phyloP scores from a whole-genome alignment of 2,888 invertebrate genomes.

The Rapana venosa region DNA sequence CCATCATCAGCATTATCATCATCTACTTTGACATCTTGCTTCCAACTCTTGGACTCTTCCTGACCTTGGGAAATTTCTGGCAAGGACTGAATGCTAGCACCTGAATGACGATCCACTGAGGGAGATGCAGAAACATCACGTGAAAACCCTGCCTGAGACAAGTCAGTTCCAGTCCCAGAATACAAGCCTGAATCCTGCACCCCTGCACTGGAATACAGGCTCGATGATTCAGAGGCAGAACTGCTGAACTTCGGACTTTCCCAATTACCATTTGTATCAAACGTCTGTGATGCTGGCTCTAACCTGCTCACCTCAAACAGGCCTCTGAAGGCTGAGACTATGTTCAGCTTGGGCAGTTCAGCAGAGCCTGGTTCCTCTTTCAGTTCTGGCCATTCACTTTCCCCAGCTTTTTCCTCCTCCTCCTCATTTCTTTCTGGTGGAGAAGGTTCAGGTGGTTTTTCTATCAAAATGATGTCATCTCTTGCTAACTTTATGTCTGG shows the following conservation, averaged over 20 bases:
- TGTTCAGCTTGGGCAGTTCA: constrained; percentile 92
- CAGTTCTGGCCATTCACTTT: neutral
- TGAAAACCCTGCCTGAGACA: neutral
- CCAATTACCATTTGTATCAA: neutral
- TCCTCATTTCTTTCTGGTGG: constrained; percentile 41
- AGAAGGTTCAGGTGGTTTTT: constrained; percentile 46
- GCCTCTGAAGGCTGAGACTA: constrained; percentile 90
- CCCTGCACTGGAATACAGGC: neutral
- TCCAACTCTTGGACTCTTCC: constrained; percentile 22
- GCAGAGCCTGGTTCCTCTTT: constrained; percentile 44
- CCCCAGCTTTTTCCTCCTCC: constrained; percentile 3
- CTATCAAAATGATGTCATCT: constrained; percentile 65
- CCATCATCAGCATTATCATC: constrained; percentile 7
- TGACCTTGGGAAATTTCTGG: neutral
- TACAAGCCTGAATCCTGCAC: neutral
- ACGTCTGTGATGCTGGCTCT: neutral
- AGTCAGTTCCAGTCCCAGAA: neutral
- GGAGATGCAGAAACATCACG: neutral
- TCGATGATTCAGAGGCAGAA: neutral
- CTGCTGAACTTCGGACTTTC: neutral
- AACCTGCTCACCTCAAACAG: constrained; percentile 84
- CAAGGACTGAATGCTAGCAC: neutral
- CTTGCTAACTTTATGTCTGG: constrained; percentile 53
- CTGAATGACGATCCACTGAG: neutral
- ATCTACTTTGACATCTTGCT: constrained; percentile 4